These are phyloP conservation scores for Xenopus borealis DNA, from an alignment of 2,113 vertebrate species.

Conservation along the genomic window DNA sequence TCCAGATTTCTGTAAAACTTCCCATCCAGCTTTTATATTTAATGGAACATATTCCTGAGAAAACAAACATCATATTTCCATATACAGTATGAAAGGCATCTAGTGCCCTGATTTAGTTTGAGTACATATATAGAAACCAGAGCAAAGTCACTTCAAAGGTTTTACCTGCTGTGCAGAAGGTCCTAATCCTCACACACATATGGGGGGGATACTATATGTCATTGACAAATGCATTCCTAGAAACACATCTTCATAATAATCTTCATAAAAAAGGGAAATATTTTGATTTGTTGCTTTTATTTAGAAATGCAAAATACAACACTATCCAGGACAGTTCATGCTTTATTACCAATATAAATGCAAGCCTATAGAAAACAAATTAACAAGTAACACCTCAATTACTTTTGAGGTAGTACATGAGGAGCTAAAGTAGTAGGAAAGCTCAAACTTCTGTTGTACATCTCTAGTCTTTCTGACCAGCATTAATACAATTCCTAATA, in stretches of 20 bases:
- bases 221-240: slow-evolving; percentile 10
- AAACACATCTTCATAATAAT: slow-evolving; percentile 26
- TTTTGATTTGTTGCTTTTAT: slow-evolving; percentile 70
- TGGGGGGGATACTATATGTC: neutral
- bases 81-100: neutral
- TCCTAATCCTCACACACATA: neutral
- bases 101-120: slow-evolving; percentile 3
- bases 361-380: slow-evolving; percentile 62
- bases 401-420: slow-evolving; percentile 70
- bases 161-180: slow-evolving; percentile 1
- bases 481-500: neutral
- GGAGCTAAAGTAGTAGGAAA: slow-evolving; percentile 52
- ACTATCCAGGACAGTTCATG: slow-evolving; percentile 67
- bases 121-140: neutral
- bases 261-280: slow-evolving; percentile 23
- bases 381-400: slow-evolving; percentile 67
- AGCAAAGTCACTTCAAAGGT: neutral
- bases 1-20: neutral
- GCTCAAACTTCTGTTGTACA: slow-evolving; percentile 47
- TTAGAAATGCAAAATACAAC: slow-evolving; percentile 68
- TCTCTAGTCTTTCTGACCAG: neutral
- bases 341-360: slow-evolving; percentile 63
- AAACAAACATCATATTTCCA: slow-evolving; percentile 1
- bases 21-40: neutral
- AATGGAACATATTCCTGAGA: slow-evolving; percentile 39